Conservation (phyloP, 2,797 vertebrate species). For the Pipistrellus pygmaeus region DNA sequence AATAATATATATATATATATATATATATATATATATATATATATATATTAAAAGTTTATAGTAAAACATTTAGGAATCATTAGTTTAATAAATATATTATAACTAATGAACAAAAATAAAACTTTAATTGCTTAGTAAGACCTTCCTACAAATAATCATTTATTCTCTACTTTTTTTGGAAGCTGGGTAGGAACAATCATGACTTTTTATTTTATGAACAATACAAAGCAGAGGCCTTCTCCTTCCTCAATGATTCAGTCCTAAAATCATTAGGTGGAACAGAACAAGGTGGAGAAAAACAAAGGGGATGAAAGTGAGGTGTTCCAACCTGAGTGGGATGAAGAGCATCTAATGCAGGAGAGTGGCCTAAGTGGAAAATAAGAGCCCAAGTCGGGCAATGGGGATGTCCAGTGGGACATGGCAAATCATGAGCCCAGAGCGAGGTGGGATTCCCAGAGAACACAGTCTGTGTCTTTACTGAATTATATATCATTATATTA, state of each 20-base stretch:
- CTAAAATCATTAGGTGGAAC: not conserved
- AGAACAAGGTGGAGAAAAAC: not conserved
- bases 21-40: too few relatives aligned
- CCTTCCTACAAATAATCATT: constrained; percentile 28
- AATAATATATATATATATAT: too few relatives aligned
- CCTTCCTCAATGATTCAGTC: not conserved
- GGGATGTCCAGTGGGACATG: not conserved
- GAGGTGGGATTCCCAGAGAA: not conserved
- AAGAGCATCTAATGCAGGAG: not conserved
- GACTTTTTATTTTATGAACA: constrained; percentile 35
- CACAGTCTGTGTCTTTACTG: not conserved
- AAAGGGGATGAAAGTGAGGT: too few relatives aligned
- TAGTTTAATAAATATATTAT: not conserved
- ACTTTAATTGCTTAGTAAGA: not conserved
- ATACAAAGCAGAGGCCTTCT: constrained; percentile 1
- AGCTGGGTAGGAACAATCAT: not conserved
- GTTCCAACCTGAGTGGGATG: not conserved
- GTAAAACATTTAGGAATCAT: not conserved
- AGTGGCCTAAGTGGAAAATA: not conserved
- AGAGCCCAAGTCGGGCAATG: not conserved
- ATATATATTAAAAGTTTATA: not conserved
- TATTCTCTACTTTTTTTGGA: constrained; percentile 34
- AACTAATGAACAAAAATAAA: constrained; percentile 24
- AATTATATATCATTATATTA: constrained; percentile 30
- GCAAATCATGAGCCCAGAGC: not conserved